phyloP scores from a whole-genome alignment of 2,888 invertebrate genomes.

The Marronus borbonicus region DNA sequence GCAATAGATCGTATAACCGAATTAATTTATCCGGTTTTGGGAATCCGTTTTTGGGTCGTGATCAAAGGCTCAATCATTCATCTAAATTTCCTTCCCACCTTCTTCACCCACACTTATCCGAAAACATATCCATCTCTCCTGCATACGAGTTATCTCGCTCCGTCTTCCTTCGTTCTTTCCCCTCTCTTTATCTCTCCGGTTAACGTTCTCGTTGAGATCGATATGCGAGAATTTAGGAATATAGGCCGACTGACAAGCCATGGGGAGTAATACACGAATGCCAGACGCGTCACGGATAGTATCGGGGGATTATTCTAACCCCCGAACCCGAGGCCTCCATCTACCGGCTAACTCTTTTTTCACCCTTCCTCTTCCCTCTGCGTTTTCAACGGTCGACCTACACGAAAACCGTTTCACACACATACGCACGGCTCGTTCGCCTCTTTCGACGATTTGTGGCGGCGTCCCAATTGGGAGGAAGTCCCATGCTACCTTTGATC shows the following conservation, averaged over 20 bases:
- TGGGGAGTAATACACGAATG: conserved; percentile 39
- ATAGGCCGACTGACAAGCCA: conserved; percentile 37
- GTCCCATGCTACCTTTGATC: neutral
- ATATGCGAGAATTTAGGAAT: conserved; percentile 38
- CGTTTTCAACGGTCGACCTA: neutral
- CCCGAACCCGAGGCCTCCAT: neutral
- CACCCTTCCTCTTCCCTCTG: neutral
- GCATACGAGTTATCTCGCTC: neutral
- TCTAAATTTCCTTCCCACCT: conserved; percentile 12
- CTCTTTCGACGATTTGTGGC: neutral
- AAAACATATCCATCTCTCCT: conserved; percentile 4
- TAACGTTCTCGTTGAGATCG: conserved; percentile 12
- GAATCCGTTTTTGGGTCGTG: neutral
- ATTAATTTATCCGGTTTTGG: neutral
- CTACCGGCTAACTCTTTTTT: neutral
- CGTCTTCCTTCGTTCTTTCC: neutral
- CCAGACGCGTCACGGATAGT: conserved; percentile 30
- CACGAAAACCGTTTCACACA: neutral
- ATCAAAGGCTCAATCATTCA: conserved; percentile 3
- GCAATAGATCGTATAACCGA: neutral
- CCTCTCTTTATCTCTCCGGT: neutral
- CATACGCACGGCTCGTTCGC: neutral
- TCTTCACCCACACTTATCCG: neutral
- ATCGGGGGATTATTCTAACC: conserved; percentile 32
- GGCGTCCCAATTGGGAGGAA: neutral